phyloP scores from a whole-genome alignment of 2,888 invertebrate species.

The Drosophila paramelanica region DNA sequence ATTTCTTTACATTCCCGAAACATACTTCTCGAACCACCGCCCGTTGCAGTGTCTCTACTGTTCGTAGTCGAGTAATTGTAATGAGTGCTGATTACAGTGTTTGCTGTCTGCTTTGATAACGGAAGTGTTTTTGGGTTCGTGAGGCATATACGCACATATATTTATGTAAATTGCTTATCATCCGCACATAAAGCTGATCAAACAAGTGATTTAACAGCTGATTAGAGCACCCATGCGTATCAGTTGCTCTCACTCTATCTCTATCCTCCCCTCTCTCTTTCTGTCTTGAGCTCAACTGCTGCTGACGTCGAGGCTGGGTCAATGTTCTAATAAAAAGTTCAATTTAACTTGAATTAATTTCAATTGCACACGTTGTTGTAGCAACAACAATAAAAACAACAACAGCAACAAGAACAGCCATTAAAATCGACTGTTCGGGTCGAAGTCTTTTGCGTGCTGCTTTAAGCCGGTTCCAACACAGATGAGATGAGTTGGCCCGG shows the following conservation, averaged over 20 bases:
- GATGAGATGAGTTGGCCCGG: background rate
- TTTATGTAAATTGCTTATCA: conserved; percentile 41
- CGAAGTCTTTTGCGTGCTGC: conserved; percentile 48
- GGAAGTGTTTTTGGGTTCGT: conserved; percentile 41
- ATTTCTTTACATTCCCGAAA: too few relatives aligned
- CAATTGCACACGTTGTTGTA: conserved; percentile 79
- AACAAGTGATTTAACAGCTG: conserved; percentile 72
- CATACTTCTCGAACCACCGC: conserved; percentile 20
- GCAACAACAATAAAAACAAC: conserved; percentile 12
- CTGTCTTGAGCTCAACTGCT: background rate
- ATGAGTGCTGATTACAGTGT: conserved; percentile 60
- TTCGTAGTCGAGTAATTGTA: conserved; percentile 40
- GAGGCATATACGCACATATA: background rate
- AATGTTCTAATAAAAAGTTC: conserved; percentile 77
- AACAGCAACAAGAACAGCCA: conserved; percentile 25
- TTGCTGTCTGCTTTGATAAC: conserved; percentile 55
- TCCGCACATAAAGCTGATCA: conserved; percentile 66
- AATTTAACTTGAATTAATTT: conserved; percentile 79
- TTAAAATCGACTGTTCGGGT: conserved; percentile 43
- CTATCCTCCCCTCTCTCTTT: background rate
- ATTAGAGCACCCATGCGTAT: conserved; percentile 34
- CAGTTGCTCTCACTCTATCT: background rate
- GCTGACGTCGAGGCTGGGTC: conserved; percentile 56
- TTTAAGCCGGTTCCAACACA: conserved; percentile 57
- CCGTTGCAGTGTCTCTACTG: conserved; percentile 7